These are phyloP conservation scores for Leptonema lineaticorne DNA, from an alignment of 1,140 invertebrate genomes.

Conservation along the genomic window DNA sequence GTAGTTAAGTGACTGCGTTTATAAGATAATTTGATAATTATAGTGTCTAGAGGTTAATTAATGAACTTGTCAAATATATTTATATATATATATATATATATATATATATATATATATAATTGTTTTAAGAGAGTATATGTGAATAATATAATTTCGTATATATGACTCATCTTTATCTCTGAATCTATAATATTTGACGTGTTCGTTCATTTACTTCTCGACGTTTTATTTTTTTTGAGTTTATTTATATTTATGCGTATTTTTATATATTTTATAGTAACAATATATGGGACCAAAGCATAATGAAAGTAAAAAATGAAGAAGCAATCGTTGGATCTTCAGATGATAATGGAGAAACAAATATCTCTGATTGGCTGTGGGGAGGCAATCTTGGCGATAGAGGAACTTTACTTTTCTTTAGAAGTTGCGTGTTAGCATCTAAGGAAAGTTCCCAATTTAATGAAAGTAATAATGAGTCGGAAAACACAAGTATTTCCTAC, in stretches of 20 bases:
- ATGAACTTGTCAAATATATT: too few species aligned
- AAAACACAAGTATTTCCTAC: background rate
- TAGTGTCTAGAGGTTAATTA: too few species aligned
- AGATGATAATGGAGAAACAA: conserved; percentile 10
- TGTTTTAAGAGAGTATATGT: too few species aligned
- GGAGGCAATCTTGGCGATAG: conserved; percentile 57
- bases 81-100: too few species aligned
- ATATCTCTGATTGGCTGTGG: conserved; percentile 51
- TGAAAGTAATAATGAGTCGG: background rate
- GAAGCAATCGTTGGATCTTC: conserved; percentile 19
- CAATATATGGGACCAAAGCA: conserved; percentile 6
- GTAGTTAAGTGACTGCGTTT: too few species aligned
- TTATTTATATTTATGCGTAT: background rate
- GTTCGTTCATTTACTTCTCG: too few species aligned
- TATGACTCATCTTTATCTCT: too few species aligned
- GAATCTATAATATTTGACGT: too few species aligned
- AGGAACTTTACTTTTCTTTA: conserved; percentile 57
- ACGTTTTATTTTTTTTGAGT: too few species aligned
- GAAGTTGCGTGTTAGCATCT: conserved; percentile 58
- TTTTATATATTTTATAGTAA: conserved; percentile 13
- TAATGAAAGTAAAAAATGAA: conserved; percentile 37
- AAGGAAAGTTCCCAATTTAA: conserved; percentile 14
- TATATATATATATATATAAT: too few species aligned
- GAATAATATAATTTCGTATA: too few species aligned
- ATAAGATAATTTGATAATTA: too few species aligned